A percentile compares a stretch with the other conserved stretches of the same genome.
Conservation (phyloP, 2,113 vertebrate species). For the Cnemophilus loriae region DNA sequence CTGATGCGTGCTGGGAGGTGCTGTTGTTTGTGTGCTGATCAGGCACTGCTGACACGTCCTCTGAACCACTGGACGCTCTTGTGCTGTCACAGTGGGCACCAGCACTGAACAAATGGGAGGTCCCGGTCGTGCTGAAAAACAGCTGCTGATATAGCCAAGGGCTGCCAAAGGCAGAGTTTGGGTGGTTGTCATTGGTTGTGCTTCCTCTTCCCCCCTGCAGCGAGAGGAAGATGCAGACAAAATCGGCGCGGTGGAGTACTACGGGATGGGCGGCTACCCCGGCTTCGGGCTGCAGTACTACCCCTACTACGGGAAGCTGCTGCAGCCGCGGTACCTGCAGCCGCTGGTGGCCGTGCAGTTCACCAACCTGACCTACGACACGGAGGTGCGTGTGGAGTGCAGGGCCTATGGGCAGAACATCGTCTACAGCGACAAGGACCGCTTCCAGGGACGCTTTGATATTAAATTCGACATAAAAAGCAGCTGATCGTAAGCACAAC, state of each 20-base stretch:
- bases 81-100: fast-evolving
- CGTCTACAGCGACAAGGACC: conserved; percentile 92
- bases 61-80: fast-evolving
- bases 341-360: conserved; percentile 93
- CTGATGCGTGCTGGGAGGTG: neutral
- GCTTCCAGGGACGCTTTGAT: conserved; percentile 97
- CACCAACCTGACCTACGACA: conserved; percentile 78
- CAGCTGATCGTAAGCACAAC: conserved; percentile 85
- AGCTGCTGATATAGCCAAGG: neutral
- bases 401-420: conserved; percentile 89
- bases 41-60: fast-evolving
- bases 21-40: fast-evolving
- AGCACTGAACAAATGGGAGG: neutral
- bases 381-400: conserved; percentile 90
- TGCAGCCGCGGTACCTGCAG: conserved; percentile 92
- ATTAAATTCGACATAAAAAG: conserved; percentile 86
- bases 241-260: conserved; percentile 79
- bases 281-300: conserved; percentile 96
- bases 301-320: conserved; percentile 90
- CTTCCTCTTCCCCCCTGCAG: conserved; percentile 54
- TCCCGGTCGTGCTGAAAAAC: fast-evolving
- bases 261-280: conserved; percentile 64
- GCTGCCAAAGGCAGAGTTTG: fast-evolving
- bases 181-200: neutral
- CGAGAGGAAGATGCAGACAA: conserved; percentile 79